A percentile compares a stretch with the other conserved stretches of the same genome.
Evolutionary conservation across 1,140 invertebrate species (phyloP).

Genomic region (Pararge aegeria): DNA sequence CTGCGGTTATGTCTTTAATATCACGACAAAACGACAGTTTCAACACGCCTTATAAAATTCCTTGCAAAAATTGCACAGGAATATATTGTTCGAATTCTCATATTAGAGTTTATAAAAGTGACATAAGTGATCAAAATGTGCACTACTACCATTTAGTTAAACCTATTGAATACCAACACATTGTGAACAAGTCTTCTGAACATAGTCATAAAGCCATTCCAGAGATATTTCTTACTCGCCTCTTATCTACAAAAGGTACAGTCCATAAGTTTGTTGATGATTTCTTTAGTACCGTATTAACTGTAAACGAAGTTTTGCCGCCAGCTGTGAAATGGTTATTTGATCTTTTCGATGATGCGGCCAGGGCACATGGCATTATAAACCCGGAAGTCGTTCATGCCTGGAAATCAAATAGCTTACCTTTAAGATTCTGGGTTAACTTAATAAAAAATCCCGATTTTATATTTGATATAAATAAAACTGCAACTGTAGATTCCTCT

Average conservation of each 20-base stretch:
- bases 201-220: slow-evolving; percentile 95
- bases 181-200: slow-evolving; percentile 83
- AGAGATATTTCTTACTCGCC: slow-evolving; percentile 95
- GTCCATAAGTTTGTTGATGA: slow-evolving; percentile 98
- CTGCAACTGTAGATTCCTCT: slow-evolving; percentile 94
- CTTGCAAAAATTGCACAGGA: slow-evolving; percentile 89
- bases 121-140: slow-evolving; percentile 85
- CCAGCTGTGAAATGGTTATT: slow-evolving; percentile 97
- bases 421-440: slow-evolving; percentile 97
- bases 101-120: slow-evolving; percentile 89
- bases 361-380: slow-evolving; percentile 89
- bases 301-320: slow-evolving; percentile 93
- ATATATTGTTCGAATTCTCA: slow-evolving; percentile 89
- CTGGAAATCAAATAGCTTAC: slow-evolving; percentile 98
- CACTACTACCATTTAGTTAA: slow-evolving; percentile 92
- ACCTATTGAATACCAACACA: slow-evolving; percentile 88
- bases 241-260: slow-evolving; percentile 96
- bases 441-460: slow-evolving; percentile 98
- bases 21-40: slow-evolving; percentile 92
- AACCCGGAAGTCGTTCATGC: slow-evolving; percentile 94
- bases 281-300: slow-evolving; percentile 94
- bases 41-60: slow-evolving; percentile 88
- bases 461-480: slow-evolving; percentile 97
- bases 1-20: slow-evolving; percentile 96
- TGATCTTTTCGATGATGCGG: slow-evolving; percentile 95